Base-by-base conservation (phyloP, 2,797 vertebrate species). In the Sylvilagus floridanus region DNA sequence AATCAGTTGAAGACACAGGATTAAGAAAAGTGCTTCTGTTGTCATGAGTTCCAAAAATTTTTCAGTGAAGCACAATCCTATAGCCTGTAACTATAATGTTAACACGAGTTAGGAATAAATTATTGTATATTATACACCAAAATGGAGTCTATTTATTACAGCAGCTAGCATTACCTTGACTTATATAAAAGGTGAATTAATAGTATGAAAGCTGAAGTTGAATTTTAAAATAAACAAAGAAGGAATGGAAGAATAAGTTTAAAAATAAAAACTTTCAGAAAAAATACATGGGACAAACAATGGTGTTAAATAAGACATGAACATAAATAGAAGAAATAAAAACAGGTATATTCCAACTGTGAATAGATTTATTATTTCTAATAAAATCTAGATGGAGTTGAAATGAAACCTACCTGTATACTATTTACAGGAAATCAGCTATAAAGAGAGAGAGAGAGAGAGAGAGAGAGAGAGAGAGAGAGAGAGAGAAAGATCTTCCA, bases 301-400 rank as follows among this genome's bases (percentile, higher is more conserved):
- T 89, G 28, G 35, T 71, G 12, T 19, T 85, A 91, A 95, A 68
- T 69, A 66, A 71, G 17, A 83, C 57, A 60, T 76, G 17, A 84
- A 21, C 1, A 26, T 69, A 78, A 47, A 37, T 24, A 14, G 3
- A 87, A 93, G 32, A 81, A 95, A 78, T 75, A 82, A 90, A 95
- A 52, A 78, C 5, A 82, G 77, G 0, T n/a, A 28, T 79, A 62
- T 62, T 79, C 10, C 17, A 83, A 60, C 7, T 65, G n/a, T 86
- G 9, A 87, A 69, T 47, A 78, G 2, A 50, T 24, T 26, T 4
- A 82, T 60, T 65, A 35, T 87, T 89, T 92, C 52, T 19, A 75
- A 0, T 93, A 71, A 42, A 90, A 71, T 32, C 1, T 28, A 54
- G 30, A 32, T 9, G 66, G 47, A 30, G 9, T 50, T 82, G 76